Base-by-base conservation (phyloP, 1,140 invertebrate genomes). In the Drosophila ambigua region DNA sequence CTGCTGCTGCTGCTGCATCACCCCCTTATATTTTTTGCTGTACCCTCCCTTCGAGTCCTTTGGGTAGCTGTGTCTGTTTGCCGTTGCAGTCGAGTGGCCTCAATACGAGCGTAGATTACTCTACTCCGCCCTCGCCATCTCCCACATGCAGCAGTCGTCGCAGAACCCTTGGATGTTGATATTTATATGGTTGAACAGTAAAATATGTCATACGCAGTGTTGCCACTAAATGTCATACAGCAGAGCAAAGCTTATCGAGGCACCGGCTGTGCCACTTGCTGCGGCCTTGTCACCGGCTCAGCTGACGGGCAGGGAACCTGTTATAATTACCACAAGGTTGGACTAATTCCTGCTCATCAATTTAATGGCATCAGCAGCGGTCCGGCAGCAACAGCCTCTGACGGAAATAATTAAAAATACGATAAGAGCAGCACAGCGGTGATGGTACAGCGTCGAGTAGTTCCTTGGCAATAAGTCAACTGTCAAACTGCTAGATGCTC, bases 141-240 rank as follows among this genome's bases (percentile, higher is more conserved):
- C 28, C 7, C 28, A 7, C 7, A 7, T 7, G 28, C 28, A 28
- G 20, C 28, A 31, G 7, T 31, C 28, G 7, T 8, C 28, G 28
- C 2, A 8, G 28, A 28, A 28, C 45, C 41, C 28, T 54, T 43
- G 58, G 48, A 43, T 60, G 73, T 61, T 75, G 66, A 68, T 72
- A 69, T 82, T 82, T 85, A 72, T 60, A 75, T 71, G 66, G 60
- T 44, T 57, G 74, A 72, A 78, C 79, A 77, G 79, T 69, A 78
- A 89, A 81, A 87, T 79, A 46, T 79, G 79, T 77, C 72, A 79
- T 65, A 79, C 67, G 58, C 71, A 83, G 61, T 41, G 28, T 49
- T 73, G 72, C 65, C 72, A 66, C 61, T 57, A 66, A 61, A 74
- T 46, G 64, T 62, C 61, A 74, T 39, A 7, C 26, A 26, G 13